These are phyloP conservation scores for Bombus waltoni DNA, from an alignment of 1,140 invertebrate species.

Conservation along the genomic window DNA sequence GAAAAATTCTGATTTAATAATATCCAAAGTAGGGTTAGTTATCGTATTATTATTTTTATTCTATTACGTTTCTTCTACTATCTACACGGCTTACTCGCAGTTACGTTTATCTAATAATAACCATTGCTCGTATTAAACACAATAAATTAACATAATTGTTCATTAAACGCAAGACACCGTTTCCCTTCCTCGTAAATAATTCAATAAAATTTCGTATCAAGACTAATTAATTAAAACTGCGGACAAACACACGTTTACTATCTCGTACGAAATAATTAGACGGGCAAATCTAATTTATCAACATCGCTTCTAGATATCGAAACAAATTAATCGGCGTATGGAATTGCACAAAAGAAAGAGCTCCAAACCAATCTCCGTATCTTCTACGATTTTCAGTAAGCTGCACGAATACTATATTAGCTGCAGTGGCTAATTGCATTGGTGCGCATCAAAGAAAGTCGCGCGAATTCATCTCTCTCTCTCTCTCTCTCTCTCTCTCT, in stretches of 20 bases:
- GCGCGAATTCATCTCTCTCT: background rate
- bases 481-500: background rate
- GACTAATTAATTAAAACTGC: background rate
- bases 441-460: background rate
- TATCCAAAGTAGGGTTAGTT: background rate
- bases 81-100: background rate
- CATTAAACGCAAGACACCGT: background rate
- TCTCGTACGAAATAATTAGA: background rate
- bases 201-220: background rate
- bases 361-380: background rate
- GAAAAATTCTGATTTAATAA: background rate
- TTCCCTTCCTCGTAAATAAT: background rate
- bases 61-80: background rate
- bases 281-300: background rate
- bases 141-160: background rate
- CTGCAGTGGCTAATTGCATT: background rate
- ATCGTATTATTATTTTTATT: background rate
- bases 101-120: background rate
- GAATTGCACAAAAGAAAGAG: background rate
- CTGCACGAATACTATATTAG: background rate
- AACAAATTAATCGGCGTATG: background rate
- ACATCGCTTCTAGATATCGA: background rate
- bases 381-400: background rate
- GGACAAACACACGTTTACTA: background rate
- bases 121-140: background rate